A percentile compares a stretch with the other conserved stretches of the same genome.
Conservation (phyloP, 2,113 vertebrate genomes). For the Spermophilus dauricus region DNA sequence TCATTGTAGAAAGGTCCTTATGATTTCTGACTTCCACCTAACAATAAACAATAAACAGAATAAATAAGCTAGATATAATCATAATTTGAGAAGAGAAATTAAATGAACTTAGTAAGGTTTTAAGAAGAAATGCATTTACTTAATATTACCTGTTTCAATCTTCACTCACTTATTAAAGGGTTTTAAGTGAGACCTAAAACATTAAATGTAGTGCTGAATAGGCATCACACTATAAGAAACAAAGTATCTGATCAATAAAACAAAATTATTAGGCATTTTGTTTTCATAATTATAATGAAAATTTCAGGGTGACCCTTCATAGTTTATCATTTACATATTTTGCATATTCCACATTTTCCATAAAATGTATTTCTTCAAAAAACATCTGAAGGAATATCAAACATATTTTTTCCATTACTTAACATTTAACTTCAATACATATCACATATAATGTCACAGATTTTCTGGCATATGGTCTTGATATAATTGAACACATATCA, state of each 20-base stretch:
- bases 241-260: neutral
- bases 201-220: neutral
- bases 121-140: neutral
- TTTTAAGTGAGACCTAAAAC: neutral
- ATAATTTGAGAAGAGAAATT: neutral
- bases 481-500: constrained; percentile 57
- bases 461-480: constrained; percentile 58
- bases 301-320: neutral
- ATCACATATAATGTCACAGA: constrained; percentile 20
- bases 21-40: neutral
- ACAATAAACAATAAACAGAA: neutral
- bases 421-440: constrained; percentile 64
- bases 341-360: neutral
- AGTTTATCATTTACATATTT: constrained; percentile 27
- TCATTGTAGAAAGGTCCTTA: neutral
- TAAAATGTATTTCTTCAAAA: constrained; percentile 48
- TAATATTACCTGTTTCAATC: neutral
- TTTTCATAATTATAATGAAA: neutral
- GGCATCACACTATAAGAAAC: neutral
- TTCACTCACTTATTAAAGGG: neutral
- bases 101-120: neutral
- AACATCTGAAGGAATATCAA: constrained; percentile 55
- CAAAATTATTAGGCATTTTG: neutral
- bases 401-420: constrained; percentile 50
- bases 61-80: neutral